Conservation (phyloP, 2,888 invertebrate genomes). For the Parnassius glacialis region DNA sequence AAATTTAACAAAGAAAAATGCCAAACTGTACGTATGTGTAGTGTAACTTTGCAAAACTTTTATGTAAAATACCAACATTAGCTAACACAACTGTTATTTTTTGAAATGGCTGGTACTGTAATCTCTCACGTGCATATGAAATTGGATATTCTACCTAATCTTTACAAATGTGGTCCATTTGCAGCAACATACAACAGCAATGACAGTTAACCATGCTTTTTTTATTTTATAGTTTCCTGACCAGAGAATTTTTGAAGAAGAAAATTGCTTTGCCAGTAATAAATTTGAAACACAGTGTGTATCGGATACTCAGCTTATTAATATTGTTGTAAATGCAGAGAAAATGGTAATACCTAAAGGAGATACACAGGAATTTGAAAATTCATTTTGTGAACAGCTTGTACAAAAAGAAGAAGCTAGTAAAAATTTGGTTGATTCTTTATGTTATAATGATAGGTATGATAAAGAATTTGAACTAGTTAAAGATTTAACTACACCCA, state of each 20-base stretch:
- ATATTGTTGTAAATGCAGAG: conserved; percentile 59
- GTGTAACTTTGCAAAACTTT: no score
- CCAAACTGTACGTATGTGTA: no score
- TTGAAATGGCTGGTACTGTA: no score
- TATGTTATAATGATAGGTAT: neutral
- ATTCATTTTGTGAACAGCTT: conserved; percentile 36
- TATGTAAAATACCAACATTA: no score
- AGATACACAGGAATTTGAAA: conserved; percentile 59
- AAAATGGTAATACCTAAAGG: conserved; percentile 41
- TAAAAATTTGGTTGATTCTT: neutral
- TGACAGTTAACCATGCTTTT: neutral
- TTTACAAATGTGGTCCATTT: no score
- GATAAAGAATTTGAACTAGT: neutral
- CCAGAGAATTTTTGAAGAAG: conserved; percentile 12
- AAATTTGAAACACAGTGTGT: conserved; percentile 66
- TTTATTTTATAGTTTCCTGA: conserved; percentile 39
- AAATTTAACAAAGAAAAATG: no score
- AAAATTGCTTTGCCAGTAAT: neutral
- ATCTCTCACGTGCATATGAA: no score
- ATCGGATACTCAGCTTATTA: conserved; percentile 61
- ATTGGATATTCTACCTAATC: no score
- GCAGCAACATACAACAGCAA: no score
- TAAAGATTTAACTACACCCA: neutral
- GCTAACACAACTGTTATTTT: no score
- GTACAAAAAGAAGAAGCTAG: conserved; percentile 8